Evolutionary conservation across 2,113 vertebrate genomes (phyloP), one percentile per base, ranked within the genome.

Genomic region (Otolemur garnettii): DNA sequence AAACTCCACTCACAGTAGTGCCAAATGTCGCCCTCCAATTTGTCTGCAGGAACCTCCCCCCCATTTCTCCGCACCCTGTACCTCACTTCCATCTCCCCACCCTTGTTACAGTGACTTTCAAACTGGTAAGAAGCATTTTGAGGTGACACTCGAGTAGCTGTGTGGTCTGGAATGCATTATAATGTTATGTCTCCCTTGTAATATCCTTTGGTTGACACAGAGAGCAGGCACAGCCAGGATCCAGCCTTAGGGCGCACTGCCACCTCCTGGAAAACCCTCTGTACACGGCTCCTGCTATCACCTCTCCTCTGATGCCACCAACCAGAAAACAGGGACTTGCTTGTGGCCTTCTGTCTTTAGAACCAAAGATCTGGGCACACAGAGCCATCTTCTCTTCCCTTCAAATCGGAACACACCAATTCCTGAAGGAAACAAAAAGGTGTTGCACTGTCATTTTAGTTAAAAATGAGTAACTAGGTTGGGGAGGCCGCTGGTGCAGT

Each of bases 221-320:
- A 85, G 55, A 78, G 66, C 91, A 38, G 53, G 45, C 84, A 59
- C 82, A 83, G 93, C 81, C 81, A 19, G 35, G 45, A 71, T 42
- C 14, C 0, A 17, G 87, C 95, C 96, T 97, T 96, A 94, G 97
- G 96, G 95, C 17, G 59, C 77, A 90, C 84, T 83, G 88, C 98
- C 98, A 98, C 97, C 98, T 99, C 98, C 97, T 98, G 98, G 98
- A 98, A 97, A 96, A 74, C 87, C 75, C 19, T 95, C 95, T 53
- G 2, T 33, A 53, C 50, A 1, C 0, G 60, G 78, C 69, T 14
- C 87, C 95, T 96, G 90, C 87, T 75, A 90, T 86, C 84, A 18
- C 28, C 9, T 66, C 69, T 94, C 82, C 35, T 85, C 83, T 12
- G 11, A 0, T 6, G 90, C 66, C 97, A 87, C 87, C 55, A n/a